phyloP scores from a whole-genome alignment of 2,113 vertebrate species.

The Pandion haliaetus region DNA sequence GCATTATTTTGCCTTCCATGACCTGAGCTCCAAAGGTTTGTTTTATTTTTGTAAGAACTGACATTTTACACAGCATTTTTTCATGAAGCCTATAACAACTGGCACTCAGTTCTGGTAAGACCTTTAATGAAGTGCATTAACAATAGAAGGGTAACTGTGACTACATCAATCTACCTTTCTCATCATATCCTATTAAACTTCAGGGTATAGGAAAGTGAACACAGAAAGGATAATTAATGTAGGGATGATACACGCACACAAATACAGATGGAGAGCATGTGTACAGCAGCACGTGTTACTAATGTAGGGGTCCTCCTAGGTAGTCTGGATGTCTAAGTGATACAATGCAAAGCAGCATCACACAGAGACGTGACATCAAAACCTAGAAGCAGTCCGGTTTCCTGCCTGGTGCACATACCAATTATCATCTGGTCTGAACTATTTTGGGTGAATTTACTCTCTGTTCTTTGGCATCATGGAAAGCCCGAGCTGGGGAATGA shows the following conservation, averaged over 20 bases:
- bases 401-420: neutral
- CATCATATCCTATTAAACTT: neutral
- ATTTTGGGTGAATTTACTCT: neutral
- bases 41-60: neutral
- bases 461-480: neutral
- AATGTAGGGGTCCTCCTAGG: neutral
- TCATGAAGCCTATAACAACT: neutral
- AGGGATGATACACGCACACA: neutral
- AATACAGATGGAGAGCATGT: neutral
- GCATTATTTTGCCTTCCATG: neutral
- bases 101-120: neutral
- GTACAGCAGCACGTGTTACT: neutral
- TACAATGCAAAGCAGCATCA: neutral
- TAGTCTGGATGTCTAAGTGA: neutral
- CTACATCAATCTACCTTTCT: neutral
- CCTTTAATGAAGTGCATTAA: neutral
- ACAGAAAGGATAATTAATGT: neutral
- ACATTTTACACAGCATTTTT: neutral
- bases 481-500: neutral
- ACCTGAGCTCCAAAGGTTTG: neutral
- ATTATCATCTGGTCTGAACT: neutral
- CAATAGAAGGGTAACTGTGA: neutral
- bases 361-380: neutral
- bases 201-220: neutral
- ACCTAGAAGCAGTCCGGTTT: neutral